Evolutionary conservation across 2,113 vertebrate genomes (phyloP).

Genomic region (Sapayoa aenigma): DNA sequence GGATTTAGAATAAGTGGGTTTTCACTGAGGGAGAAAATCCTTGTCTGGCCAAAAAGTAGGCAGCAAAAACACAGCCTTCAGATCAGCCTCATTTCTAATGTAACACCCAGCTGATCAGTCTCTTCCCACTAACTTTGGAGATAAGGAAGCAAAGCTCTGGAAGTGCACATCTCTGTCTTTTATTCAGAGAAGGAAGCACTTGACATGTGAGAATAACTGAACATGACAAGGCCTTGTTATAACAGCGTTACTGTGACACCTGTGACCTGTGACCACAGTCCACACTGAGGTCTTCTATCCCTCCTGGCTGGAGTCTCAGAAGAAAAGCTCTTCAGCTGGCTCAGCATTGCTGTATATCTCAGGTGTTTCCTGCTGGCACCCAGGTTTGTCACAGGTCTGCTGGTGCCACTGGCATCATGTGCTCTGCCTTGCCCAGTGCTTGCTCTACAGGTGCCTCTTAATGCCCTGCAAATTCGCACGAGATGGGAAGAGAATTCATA

Average conservation of each 20-base stretch:
- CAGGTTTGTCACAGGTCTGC: not conserved
- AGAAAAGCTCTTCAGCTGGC: not conserved
- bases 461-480: not conserved
- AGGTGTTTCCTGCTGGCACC: not conserved
- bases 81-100: not conserved
- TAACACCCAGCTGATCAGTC: not conserved
- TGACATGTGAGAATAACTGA: not conserved
- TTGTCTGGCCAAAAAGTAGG: not conserved
- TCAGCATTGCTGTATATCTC: not conserved
- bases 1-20: not conserved
- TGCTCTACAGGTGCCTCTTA: not conserved
- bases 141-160: not conserved
- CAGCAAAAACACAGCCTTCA: not conserved
- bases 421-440: not conserved
- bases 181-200: not conserved
- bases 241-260: not conserved
- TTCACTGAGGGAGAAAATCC: not conserved
- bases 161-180: not conserved
- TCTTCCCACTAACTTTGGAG: constrained; percentile 1
- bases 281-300: not conserved
- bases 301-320: not conserved
- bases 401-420: not conserved
- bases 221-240: not conserved
- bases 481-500: not conserved
- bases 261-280: not conserved